Evolutionary conservation across 2,888 invertebrate genomes (phyloP).

Genomic region (Epirrhoe tristata): DNA sequence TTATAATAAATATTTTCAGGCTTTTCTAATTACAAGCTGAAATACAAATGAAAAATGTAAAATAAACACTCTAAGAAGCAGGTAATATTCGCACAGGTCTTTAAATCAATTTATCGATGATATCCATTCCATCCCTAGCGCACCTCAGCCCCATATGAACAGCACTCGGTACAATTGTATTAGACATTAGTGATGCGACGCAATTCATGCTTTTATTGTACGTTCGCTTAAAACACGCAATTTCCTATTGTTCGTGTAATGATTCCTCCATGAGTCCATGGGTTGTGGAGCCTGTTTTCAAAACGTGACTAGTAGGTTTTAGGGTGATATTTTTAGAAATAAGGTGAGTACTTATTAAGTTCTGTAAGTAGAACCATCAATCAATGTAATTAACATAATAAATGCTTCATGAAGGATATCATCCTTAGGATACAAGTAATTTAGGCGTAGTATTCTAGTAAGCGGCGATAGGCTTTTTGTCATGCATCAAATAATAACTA

Average conservation of each 20-base stretch:
- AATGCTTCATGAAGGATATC: no score
- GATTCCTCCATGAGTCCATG: conserved; percentile 40
- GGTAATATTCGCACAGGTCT: no score
- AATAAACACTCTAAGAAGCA: no score
- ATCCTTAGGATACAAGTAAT: no score
- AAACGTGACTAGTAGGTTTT: conserved; percentile 12
- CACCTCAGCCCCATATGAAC: conserved; percentile 62
- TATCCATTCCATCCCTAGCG: conserved; percentile 43
- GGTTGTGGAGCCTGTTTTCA: conserved; percentile 17
- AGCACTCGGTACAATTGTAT: conserved; percentile 72
- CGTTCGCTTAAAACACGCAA: conserved; percentile 46
- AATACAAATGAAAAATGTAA: no score
- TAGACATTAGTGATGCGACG: conserved; percentile 68
- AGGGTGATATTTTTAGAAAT: background rate
- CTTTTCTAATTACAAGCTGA: no score
- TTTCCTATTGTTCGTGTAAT: conserved; percentile 49
- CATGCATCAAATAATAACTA: no score
- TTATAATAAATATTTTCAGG: no score
- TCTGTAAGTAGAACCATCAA: no score
- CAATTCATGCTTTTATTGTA: conserved; percentile 57
- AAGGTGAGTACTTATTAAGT: background rate
- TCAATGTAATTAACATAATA: no score
- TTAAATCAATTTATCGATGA: conserved; percentile 41
- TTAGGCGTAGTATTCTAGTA: no score
- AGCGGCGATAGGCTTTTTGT: no score